Percentiles rank a stretch among this genome's conserved stretches.
phyloP scores from a whole-genome alignment of 2,888 invertebrate species.

The Melieria picta region DNA sequence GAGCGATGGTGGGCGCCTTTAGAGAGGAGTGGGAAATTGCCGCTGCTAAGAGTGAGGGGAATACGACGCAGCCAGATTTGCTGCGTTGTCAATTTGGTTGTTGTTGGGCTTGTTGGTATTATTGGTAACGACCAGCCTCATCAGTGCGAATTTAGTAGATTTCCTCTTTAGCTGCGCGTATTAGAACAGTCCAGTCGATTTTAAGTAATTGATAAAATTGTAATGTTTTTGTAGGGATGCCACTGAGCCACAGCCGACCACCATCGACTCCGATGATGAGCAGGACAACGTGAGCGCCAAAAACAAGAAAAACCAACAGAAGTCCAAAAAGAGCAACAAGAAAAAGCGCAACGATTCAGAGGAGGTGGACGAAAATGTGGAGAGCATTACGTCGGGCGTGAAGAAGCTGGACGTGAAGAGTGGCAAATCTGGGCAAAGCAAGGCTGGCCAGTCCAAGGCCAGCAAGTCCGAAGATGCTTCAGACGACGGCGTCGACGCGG shows the following conservation, averaged over 20 bases:
- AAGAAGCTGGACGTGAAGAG: slow-evolving; percentile 71
- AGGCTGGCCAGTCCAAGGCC: slow-evolving; percentile 42
- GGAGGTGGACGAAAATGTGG: slow-evolving; percentile 67
- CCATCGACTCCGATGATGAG: slow-evolving; percentile 51
- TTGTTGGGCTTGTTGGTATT: not conserved
- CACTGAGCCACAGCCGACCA: slow-evolving; percentile 9
- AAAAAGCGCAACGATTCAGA: slow-evolving; percentile 58
- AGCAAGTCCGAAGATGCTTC: slow-evolving; percentile 65
- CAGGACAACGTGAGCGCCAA: slow-evolving; percentile 57
- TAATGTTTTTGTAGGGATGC: slow-evolving; percentile 9
- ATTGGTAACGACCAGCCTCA: no score
- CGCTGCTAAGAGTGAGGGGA: slow-evolving; percentile 5
- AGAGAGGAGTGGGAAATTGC: slow-evolving; percentile 22
- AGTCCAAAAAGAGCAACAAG: slow-evolving; percentile 58
- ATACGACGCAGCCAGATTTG: slow-evolving; percentile 39
- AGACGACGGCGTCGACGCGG: slow-evolving; percentile 66
- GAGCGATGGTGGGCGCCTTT: no score
- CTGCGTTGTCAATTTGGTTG: slow-evolving; percentile 44
- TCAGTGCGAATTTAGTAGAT: not conserved
- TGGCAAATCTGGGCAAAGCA: slow-evolving; percentile 53
- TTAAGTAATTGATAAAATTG: not conserved
- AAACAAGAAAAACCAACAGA: slow-evolving; percentile 66
- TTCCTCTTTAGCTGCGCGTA: not conserved
- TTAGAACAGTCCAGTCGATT: not conserved
- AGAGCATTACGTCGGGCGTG: slow-evolving; percentile 66